Evolutionary conservation across 2,797 vertebrate species (phyloP), one percentile per base, ranked within the genome.

Genomic region (Chanos chanos): DNA sequence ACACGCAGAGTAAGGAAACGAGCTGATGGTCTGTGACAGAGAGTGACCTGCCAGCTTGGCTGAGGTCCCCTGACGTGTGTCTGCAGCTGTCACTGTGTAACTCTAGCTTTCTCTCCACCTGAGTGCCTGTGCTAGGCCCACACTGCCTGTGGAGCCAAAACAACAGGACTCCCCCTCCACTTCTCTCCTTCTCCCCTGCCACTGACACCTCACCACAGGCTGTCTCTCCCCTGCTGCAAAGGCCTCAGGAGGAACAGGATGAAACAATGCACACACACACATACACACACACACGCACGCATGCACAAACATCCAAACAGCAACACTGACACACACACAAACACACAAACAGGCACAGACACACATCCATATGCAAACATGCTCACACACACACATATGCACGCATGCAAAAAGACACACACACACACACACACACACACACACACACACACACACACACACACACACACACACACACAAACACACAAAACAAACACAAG

Each of bases 81-180:
- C 64, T 64, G 71, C 77, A 76, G 77, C 77, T 78, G 77, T 76
- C 59, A 66, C 50, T 27, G 33, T 75, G 76, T 72, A 78, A 78
- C 53, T 64, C 54, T 73, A 78, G 49, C 70, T 58, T 47, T 43
- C 52, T 34, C 55, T 56, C 76, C 66, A 76, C 74, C 76, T 68
- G 71, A 78, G 43, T 19, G 28, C 9, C 7, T 8, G 12, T 31
- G 41, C 25, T 7, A n/a, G 18, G 54, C 16, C 36, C 43, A 28
- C 44, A 55, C 31, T 34, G 39, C 30, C 65, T 31, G 47, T 56
- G 68, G 62, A 68, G 67, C 59, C 72, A 64, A 68, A 77, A 73
- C 68, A 75, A 66, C 65, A 75, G 55, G 53, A 66, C 27, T 41
- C 50, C 47, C 44, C 30, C 15, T 13, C 45, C 40, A 12, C 36